These are phyloP conservation scores for Rhagonycha lutea DNA, from an alignment of 2,888 invertebrate genomes.

Conservation along the genomic window DNA sequence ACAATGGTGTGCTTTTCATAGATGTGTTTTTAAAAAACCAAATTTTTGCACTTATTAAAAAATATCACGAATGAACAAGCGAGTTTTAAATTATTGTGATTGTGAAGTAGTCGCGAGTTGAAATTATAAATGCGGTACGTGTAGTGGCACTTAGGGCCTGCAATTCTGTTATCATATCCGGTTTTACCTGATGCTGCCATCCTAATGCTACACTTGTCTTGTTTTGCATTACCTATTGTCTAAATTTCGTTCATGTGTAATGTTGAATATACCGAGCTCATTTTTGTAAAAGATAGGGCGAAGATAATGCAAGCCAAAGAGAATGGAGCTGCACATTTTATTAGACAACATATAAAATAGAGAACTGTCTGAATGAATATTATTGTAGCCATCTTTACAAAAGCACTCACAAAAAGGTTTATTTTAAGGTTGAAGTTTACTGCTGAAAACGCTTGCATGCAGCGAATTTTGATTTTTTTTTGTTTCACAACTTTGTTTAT, in stretches of 20 bases:
- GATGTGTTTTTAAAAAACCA: neutral
- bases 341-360: neutral
- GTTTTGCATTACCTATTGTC: constrained; percentile 2
- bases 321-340: constrained; percentile 2
- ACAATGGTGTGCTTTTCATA: neutral
- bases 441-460: neutral
- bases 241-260: constrained; percentile 1
- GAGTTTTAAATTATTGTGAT: neutral
- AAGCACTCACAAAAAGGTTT: neutral
- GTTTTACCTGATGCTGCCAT: constrained; percentile 12
- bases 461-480: neutral
- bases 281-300: neutral
- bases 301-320: constrained; percentile 1
- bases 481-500: constrained; percentile 3
- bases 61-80: neutral
- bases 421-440: neutral
- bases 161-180: constrained; percentile 10
- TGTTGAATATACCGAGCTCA: neutral
- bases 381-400: neutral
- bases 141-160: constrained; percentile 11
- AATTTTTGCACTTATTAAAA: neutral
- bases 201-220: constrained; percentile 14
- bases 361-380: neutral
- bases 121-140: constrained; percentile 25
- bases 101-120: neutral